phyloP scores from a whole-genome alignment of 2,888 invertebrate genomes.

The Cremastinae sp. region DNA sequence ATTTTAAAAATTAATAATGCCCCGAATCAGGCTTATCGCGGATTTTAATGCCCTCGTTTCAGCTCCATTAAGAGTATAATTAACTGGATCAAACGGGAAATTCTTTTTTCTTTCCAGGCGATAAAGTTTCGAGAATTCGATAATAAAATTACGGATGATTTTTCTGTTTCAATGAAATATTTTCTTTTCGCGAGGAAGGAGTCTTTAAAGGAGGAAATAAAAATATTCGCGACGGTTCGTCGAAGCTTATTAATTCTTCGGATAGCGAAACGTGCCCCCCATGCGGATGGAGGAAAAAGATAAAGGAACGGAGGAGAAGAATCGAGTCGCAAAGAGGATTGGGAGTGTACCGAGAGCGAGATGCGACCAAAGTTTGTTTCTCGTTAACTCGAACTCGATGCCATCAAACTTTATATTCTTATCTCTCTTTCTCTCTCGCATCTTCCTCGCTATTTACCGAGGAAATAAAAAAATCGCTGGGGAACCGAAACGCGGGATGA shows the following conservation, averaged over 20 bases:
- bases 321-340: constrained; percentile 23
- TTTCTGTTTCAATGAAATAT: not conserved
- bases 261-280: constrained; percentile 57
- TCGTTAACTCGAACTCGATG: constrained; percentile 33
- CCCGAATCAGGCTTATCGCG: no score
- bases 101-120: no score
- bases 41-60: no score
- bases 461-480: constrained; percentile 34
- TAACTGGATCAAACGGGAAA: no score
- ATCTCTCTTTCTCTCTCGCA: not conserved
- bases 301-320: constrained; percentile 45
- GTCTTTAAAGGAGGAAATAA: constrained; percentile 4
- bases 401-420: constrained; percentile 22
- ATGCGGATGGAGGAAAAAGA: constrained; percentile 58
- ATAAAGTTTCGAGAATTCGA: no score
- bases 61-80: no score
- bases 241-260: constrained; percentile 70
- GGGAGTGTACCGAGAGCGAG: constrained; percentile 1
- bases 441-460: no score
- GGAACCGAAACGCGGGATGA: no score
- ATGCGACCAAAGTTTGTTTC: constrained; percentile 42
- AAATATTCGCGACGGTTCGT: constrained; percentile 53
- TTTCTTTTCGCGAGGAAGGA: not conserved
- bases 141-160: no score
- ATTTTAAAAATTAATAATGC: no score